phyloP scores from a whole-genome alignment of 2,797 vertebrate species.

The Anguilla megastoma region DNA sequence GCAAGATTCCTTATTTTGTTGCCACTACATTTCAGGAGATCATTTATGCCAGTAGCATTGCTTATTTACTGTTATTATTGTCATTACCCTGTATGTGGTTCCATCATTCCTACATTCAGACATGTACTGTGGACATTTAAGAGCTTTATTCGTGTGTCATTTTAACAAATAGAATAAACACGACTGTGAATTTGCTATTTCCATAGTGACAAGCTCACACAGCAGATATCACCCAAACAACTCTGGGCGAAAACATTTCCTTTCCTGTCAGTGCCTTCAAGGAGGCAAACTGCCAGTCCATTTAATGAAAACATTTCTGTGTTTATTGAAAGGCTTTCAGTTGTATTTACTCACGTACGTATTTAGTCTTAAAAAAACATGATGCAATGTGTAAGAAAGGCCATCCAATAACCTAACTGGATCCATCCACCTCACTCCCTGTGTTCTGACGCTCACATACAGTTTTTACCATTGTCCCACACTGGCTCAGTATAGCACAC shows the following conservation, averaged over 20 bases:
- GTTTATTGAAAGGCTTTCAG: not conserved
- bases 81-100: not conserved
- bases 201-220: not conserved
- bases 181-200: not conserved
- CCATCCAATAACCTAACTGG: not conserved
- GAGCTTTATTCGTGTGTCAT: not conserved
- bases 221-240: not conserved
- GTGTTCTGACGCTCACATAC: not conserved
- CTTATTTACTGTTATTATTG: slow-evolving; percentile 16
- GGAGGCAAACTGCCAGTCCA: not conserved
- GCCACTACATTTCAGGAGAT: slow-evolving; percentile 26
- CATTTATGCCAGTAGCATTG: slow-evolving; percentile 21
- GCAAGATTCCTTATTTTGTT: slow-evolving; percentile 26
- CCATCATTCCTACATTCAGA: not conserved
- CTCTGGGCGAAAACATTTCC: not conserved
- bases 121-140: not conserved
- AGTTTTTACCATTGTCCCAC: not conserved
- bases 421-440: not conserved
- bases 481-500: not conserved
- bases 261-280: not conserved
- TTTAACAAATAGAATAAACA: not conserved
- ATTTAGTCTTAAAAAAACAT: not conserved
- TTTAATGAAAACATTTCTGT: not conserved
- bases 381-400: not conserved
- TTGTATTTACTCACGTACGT: not conserved